phyloP scores from a whole-genome alignment of 2,797 vertebrate genomes.

The Clarias laeviceps region DNA sequence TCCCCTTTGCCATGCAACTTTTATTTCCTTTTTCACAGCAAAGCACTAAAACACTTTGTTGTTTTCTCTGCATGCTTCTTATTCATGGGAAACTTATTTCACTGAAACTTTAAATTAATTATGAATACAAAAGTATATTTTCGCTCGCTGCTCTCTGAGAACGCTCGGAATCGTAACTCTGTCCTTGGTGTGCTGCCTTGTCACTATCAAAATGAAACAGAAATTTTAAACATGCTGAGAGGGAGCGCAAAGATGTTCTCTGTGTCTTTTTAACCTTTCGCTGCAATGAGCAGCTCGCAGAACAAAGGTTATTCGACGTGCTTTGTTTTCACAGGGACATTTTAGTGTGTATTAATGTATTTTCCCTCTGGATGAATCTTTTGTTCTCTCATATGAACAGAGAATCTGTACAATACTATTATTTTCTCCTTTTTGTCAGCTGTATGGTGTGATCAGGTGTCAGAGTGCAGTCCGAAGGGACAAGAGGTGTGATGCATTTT shows the following conservation, averaged over 20 bases:
- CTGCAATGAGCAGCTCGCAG: slow-evolving; percentile 51
- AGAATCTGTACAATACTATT: slow-evolving; percentile 49
- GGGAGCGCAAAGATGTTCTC: slow-evolving; percentile 46
- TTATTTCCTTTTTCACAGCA: slow-evolving; percentile 44
- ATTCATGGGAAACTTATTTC: slow-evolving; percentile 50
- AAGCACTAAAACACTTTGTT: slow-evolving; percentile 50
- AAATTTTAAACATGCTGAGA: slow-evolving; percentile 56
- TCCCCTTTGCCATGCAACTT: slow-evolving; percentile 37
- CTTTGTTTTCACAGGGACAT: slow-evolving; percentile 44
- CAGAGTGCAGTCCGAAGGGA: slow-evolving; percentile 45
- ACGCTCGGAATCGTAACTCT: slow-evolving; percentile 48
- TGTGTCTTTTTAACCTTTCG: slow-evolving; percentile 55
- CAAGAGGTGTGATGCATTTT: slow-evolving; percentile 55
- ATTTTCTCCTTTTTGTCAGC: slow-evolving; percentile 45
- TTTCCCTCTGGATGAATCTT: slow-evolving; percentile 60
- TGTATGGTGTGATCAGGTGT: slow-evolving; percentile 44
- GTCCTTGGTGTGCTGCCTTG: slow-evolving; percentile 52
- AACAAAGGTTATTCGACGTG: slow-evolving; percentile 57
- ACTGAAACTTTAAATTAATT: slow-evolving; percentile 64
- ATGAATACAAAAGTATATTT: slow-evolving; percentile 67
- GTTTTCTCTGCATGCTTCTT: slow-evolving; percentile 42
- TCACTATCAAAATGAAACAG: slow-evolving; percentile 51
- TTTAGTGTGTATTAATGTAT: slow-evolving; percentile 52
- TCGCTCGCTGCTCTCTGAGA: slow-evolving; percentile 55
- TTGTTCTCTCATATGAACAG: slow-evolving; percentile 48